Conservation (phyloP, 2,888 invertebrate species). For the Hypolimnas misippus region DNA sequence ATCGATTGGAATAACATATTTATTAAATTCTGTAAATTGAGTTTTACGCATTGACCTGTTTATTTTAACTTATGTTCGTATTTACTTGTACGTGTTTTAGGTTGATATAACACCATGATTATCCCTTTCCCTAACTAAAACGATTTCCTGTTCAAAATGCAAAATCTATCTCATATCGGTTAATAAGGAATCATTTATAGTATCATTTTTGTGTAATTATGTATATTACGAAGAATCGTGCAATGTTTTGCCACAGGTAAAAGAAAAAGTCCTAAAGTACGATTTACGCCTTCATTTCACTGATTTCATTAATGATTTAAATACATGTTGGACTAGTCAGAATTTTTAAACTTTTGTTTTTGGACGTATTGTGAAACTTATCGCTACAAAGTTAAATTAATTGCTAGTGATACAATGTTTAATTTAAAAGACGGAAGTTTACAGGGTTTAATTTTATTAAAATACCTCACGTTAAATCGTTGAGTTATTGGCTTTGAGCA, state of each 20-base stretch:
- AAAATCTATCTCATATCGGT: neutral
- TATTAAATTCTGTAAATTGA: slow-evolving; percentile 27
- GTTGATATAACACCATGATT: too few relatives aligned
- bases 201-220: too few relatives aligned
- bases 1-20: slow-evolving; percentile 31
- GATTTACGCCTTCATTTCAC: too few relatives aligned
- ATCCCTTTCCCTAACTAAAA: too few relatives aligned
- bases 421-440: slow-evolving; percentile 43
- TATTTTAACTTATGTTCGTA: neutral
- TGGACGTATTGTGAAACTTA: slow-evolving; percentile 7
- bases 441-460: slow-evolving; percentile 60
- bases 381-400: slow-evolving; percentile 14
- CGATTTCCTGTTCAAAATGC: too few relatives aligned
- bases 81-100: neutral
- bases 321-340: neutral
- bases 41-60: slow-evolving; percentile 22
- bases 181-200: neutral
- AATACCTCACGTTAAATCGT: slow-evolving; percentile 66
- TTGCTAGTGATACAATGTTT: slow-evolving; percentile 12
- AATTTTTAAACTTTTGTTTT: neutral
- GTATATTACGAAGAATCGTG: too few relatives aligned
- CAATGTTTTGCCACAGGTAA: too few relatives aligned
- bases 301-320: too few relatives aligned
- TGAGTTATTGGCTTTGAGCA: slow-evolving; percentile 66
- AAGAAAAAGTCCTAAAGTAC: too few relatives aligned